These are phyloP conservation scores for Esox masquinongy DNA, from an alignment of 2,797 vertebrate genomes.

Conservation along the genomic window DNA sequence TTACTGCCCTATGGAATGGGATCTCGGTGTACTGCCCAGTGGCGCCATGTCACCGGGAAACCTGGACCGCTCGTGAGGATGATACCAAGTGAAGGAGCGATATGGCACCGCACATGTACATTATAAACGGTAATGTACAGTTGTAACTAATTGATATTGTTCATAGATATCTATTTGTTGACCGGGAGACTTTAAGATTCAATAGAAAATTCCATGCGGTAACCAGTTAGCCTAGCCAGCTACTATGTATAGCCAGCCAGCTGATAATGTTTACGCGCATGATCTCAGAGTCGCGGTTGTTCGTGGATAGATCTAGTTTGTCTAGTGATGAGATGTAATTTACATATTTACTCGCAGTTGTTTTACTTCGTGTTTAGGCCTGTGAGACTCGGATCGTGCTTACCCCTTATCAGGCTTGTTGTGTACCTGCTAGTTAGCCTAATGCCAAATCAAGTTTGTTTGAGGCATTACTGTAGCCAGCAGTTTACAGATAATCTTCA, in stretches of 20 bases:
- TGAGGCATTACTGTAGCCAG: neutral
- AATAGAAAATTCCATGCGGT: neutral
- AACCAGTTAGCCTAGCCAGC: neutral
- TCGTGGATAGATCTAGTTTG: neutral
- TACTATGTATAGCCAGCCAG: neutral
- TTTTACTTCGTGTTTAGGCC: neutral
- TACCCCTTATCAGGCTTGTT: neutral
- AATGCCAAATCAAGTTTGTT: neutral
- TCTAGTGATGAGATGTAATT: neutral
- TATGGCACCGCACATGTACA: neutral
- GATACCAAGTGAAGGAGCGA: neutral
- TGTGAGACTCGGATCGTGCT: neutral
- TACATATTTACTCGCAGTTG: neutral
- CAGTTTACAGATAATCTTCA: neutral
- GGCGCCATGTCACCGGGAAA: constrained; percentile 27
- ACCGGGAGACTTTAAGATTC: neutral
- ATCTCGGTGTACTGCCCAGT: neutral
- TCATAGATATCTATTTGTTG: neutral
- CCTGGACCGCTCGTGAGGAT: neutral
- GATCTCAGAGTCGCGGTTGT: neutral
- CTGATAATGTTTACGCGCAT: neutral
- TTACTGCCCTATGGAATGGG: no score
- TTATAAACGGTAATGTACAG: constrained; percentile 20
- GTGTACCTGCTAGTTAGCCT: neutral
- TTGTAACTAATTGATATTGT: neutral